phyloP scores from a whole-genome alignment of 2,113 vertebrate genomes.

The Rhinichthys klamathensis region DNA sequence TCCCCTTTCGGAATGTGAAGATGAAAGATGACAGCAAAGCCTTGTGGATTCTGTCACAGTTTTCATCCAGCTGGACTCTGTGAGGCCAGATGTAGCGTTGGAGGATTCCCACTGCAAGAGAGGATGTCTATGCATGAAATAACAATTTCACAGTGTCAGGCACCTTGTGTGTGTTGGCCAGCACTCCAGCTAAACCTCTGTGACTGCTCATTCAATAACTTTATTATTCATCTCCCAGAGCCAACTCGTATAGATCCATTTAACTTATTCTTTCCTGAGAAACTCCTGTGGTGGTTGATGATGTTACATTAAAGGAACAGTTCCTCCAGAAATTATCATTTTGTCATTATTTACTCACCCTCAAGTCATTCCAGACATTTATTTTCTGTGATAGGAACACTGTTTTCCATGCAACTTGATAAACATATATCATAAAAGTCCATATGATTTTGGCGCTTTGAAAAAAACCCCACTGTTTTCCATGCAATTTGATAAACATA shows the following conservation, averaged over 20 bases:
- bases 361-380: background rate
- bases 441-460: background rate
- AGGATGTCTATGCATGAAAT: conserved; percentile 39
- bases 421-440: background rate
- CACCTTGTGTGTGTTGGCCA: conserved; percentile 30
- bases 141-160: conserved; percentile 38
- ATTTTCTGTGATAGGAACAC: background rate
- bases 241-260: conserved; percentile 17
- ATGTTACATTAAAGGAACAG: background rate
- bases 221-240: background rate
- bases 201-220: conserved; percentile 35
- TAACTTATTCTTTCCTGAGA: background rate
- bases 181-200: conserved; percentile 20
- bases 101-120: conserved; percentile 24
- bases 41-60: conserved; percentile 62
- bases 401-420: background rate
- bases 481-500: too few species aligned
- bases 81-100: conserved; percentile 16
- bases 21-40: conserved; percentile 41
- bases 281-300: background rate
- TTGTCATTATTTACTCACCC: background rate
- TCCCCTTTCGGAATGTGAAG: conserved; percentile 22
- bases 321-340: background rate
- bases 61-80: conserved; percentile 59
- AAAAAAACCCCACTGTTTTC: too few species aligned